Base-by-base conservation (phyloP, 2,888 invertebrate genomes). In the Leptopterna dolabrata region DNA sequence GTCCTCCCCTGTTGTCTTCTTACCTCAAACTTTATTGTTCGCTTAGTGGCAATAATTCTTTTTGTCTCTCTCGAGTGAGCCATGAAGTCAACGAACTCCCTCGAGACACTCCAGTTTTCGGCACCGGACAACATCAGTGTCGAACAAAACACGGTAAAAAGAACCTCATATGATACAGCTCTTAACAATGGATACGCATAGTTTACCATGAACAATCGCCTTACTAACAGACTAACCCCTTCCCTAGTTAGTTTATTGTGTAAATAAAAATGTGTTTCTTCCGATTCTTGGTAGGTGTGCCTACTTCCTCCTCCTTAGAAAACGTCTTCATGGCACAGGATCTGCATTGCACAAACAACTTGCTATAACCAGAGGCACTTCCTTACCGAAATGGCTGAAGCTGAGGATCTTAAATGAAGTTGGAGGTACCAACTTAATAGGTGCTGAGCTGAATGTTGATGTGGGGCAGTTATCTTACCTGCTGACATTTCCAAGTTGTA, bases 81-180 rank as follows among this genome's bases (percentile, higher is more conserved):
- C 24, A 83, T 83, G 83, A 83, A 83, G 83, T 83, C 83, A 36
- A 83, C 83, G 63, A 71, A 43, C 43, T 83, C 83, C 41, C 71
- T 83, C 16, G 83, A 83, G 71, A 83, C 83, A 70, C 83, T 83
- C 41, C 83, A 83, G 83, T 83, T 70, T 71, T 83, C 83, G 45
- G 36, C 83, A 14, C 71, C 83, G 43, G 83, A 83, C 70, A 83
- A 24, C 83, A 70, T 27, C 83, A 70, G 43, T 83, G 71, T 83
- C 29, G 83, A 83, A 83, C 70, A 83, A 27, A 83, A 83, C 41
- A 83, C 83, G 83, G 83, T 83, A 83, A 81, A 55, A 29, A 78
- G 6, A 30, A 36, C 24, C 63, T 51, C 13, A 51, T 51, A 51
- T 51, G 27, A 24, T 63, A 24, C 27, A 2, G 63, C 63, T 63